Evolutionary conservation across 2,888 invertebrate species (phyloP).

Genomic region (Drosophila kambysellisi): DNA sequence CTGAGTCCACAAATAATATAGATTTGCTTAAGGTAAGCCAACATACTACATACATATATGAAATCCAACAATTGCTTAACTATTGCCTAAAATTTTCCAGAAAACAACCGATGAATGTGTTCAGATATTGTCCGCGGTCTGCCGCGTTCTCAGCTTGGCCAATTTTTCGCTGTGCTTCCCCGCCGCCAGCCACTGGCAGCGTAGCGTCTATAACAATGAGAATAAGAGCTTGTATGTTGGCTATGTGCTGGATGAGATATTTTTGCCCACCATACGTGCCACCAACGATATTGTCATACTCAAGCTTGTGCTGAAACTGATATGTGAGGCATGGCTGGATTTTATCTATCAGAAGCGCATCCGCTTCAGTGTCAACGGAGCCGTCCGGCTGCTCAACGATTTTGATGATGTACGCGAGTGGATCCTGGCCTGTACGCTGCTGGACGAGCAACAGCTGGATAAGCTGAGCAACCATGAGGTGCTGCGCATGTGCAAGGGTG

Average conservation of each 20-base stretch:
- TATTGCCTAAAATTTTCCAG: constrained; percentile 84
- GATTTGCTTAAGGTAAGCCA: constrained; percentile 89
- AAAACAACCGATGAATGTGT: constrained; percentile 90
- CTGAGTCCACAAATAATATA: constrained; percentile 91
- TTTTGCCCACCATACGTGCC: constrained; percentile 91
- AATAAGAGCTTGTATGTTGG: constrained; percentile 89
- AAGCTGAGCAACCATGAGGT: constrained; percentile 86
- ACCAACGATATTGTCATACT: constrained; percentile 90
- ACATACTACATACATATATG: not conserved
- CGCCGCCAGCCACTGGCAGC: constrained; percentile 88
- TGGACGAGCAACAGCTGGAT: constrained; percentile 86
- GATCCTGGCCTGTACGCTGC: constrained; percentile 88
- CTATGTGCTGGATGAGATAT: constrained; percentile 90
- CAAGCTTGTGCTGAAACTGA: constrained; percentile 91
- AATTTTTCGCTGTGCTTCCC: constrained; percentile 94
- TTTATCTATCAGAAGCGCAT: constrained; percentile 93
- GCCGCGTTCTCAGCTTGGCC: constrained; percentile 91
- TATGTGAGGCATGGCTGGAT: constrained; percentile 95
- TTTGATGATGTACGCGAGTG: constrained; percentile 92
- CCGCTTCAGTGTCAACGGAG: constrained; percentile 93
- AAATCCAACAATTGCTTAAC: not conserved
- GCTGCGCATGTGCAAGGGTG: constrained; percentile 91
- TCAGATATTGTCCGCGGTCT: constrained; percentile 90
- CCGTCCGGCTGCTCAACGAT: constrained; percentile 92
- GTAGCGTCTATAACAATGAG: constrained; percentile 75